Base-by-base conservation (phyloP, 30 jellyfish, hydroid and myxozoan genomes). In the Catostylus mosaicus region DNA sequence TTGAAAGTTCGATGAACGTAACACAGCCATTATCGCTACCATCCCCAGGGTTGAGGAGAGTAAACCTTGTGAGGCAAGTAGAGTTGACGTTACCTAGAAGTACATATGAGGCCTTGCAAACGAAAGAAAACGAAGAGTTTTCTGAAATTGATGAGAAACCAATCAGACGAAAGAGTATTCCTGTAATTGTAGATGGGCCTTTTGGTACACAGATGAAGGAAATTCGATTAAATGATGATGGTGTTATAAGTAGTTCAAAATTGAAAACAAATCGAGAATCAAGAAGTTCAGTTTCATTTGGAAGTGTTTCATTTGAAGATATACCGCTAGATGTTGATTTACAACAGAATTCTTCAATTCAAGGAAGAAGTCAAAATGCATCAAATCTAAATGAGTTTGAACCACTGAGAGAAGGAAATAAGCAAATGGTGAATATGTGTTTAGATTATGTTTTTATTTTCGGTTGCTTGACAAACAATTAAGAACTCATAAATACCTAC, bases 71-170 rank as follows among this genome's bases (percentile, higher is more conserved):
- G 23, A 33, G 64, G 31, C 77, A 76, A 38, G 83, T 80, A 40
- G 90, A 80, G 33, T 38, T 80, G 5, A 66, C 40, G 37, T 62
- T 80, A 67, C 90, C 77, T 7, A 80, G 83, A 57, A 67, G 48
- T 0, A 56, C 74, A 3, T 80, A 36, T 56, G 82, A 63, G 35
- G 84, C 83, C 23, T 33, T 47, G 43, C 90, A 80, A 62, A 38
- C 18, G 37, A 56, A 50, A 11, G 19, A 45, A 5, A 46, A 20
- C 9, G 63, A 45, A 18, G 71, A 33, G 26, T 22, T 26, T 33
- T 10, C 35, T 1, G 20, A 14, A 9, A 27, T 30, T n/a, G 30
- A 11, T 16, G 74, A 51, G 2, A 33, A 37, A 32, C 20, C 57
- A 16, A 74, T 48, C 8, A 34, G 82, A 8, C 81, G 82, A 27